Evolutionary conservation across 2,797 vertebrate species (phyloP), one percentile per base, ranked within the genome.

Genomic region (Hypotaenidia philippensis): DNA sequence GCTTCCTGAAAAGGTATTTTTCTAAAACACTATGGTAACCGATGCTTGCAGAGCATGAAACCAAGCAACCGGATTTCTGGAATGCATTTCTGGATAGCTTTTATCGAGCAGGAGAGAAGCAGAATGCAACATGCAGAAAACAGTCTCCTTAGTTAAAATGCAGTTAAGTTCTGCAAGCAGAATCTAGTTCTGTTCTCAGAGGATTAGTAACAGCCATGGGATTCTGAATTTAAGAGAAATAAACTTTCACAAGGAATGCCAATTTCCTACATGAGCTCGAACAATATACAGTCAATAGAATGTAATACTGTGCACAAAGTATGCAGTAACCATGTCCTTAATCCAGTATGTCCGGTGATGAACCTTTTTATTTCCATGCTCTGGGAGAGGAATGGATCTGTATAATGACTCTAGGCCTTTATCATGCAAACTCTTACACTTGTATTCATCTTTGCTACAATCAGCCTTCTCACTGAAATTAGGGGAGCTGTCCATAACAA

Each of bases 1-100:
- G 18, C 55, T 87, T 95, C 61, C 65, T 91, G 72, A 86, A 92
- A 89, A 96, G 63, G 72, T 92, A 64, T 92, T 96, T 93, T 90
- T 87, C 87, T 93, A 83, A 91, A 95, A 83, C 57, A 31, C 82
- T 94, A 69, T 93, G 87, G 91, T 78, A 91, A 93, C 87, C 8
- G 4, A 10, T 41, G 40, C 45, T 83, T 87, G 61, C 38, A 65
- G 60, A 87, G 38, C 52, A 87, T 31, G 72, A 93, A 94, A 92
- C 93, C 71, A 78, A 94, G 95, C 82, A 96, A 96, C 57, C 79
- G 83, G 36, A 59, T 71, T 89, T 93, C 71, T 87, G 90, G 89
- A 92, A 95, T 89, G 81, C 31, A 31, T 72, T 78, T 94, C 84
- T 89, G 82, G 76, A 96, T 65, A 47, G 75, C 34, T 92, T 94